Evolutionary conservation across 2,113 vertebrate species (phyloP), one percentile per base, ranked within the genome.

Genomic region (Myotis brandtii): DNA sequence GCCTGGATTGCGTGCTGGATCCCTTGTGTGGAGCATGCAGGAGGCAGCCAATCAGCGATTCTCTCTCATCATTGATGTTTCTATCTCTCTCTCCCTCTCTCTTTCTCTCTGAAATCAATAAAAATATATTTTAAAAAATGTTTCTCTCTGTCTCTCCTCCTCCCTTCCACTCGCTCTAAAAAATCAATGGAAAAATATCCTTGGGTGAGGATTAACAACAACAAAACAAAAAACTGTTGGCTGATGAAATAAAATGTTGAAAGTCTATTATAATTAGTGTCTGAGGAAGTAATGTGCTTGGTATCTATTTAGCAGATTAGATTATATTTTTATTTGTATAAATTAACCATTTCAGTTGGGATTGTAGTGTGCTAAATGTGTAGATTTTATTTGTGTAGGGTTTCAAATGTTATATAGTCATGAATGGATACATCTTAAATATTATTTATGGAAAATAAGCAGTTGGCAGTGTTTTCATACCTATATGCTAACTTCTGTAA

Each of bases 261-360:
- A 91, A 70, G 84, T 21, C 37, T 50, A 52, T 84, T 43, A 9
- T 93, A 79, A 54, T 80, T 40, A 67, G 9, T 67, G 3, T 88
- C 27, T 88, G 16, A 30, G 21, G 27, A 85, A 52, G 50, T 86
- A 75, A 23, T 70, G 62, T 76, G 34, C n/a, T 91, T 89, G 54
- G 34, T 67, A 76, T n/a, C 62, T 85, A 2, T 56, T 67, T 89
- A 85, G 75, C 40, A 59, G 77, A 50, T 82, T 86, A 48, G 12
- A 73, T 87, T 89, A 30, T 37, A n/a, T 83, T 93, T 96, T 87
- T 77, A 67, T 50, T 86, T 95, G 21, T 80, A 12, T 79, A 32
- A 75, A 86, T 95, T 70, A 83, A 67, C 64, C 62, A 40, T 67
- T 86, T n/a, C 27, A 20, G 0, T 90, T 88, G 73, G 37, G 20